Conservation (phyloP, 92 coral and sea anemone species). For the Phenganax subtilis region DNA sequence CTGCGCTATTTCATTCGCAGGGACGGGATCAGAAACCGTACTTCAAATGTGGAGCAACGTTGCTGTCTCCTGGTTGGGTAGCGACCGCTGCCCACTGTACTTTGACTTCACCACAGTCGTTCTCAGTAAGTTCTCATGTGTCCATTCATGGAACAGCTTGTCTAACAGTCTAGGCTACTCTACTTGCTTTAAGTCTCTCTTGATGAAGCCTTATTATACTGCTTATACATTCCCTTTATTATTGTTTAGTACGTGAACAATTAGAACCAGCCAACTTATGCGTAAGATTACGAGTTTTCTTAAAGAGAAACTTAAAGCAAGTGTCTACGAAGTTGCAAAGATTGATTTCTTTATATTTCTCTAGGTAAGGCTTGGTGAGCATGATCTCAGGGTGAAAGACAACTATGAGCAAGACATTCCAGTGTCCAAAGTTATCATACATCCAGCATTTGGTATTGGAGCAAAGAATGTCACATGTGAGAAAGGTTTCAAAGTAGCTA, state of each 20-base stretch:
- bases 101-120: constrained; percentile 26
- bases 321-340: too few relatives aligned
- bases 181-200: too few relatives aligned
- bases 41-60: constrained; percentile 90
- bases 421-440: constrained; percentile 53
- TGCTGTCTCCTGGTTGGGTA: constrained; percentile 80
- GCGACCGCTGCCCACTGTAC: constrained; percentile 93
- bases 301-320: too few relatives aligned
- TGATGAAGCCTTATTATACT: background rate
- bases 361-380: constrained; percentile 83
- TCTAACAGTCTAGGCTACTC: too few relatives aligned
- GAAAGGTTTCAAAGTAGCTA: constrained; percentile 38
- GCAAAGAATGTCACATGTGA: constrained; percentile 52
- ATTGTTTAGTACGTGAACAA: background rate
- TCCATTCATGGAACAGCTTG: too few relatives aligned
- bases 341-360: background rate
- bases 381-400: constrained; percentile 55
- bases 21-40: constrained; percentile 46
- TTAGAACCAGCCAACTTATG: background rate
- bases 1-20: constrained; percentile 63
- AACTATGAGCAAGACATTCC: constrained; percentile 65
- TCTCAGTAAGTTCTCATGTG: constrained; percentile 13
- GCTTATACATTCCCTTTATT: too few relatives aligned
- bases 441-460: constrained; percentile 75
- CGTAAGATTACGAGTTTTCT: too few relatives aligned